phyloP scores from a whole-genome alignment of 2,888 invertebrate genomes.

The Lacanobia wlatinum region DNA sequence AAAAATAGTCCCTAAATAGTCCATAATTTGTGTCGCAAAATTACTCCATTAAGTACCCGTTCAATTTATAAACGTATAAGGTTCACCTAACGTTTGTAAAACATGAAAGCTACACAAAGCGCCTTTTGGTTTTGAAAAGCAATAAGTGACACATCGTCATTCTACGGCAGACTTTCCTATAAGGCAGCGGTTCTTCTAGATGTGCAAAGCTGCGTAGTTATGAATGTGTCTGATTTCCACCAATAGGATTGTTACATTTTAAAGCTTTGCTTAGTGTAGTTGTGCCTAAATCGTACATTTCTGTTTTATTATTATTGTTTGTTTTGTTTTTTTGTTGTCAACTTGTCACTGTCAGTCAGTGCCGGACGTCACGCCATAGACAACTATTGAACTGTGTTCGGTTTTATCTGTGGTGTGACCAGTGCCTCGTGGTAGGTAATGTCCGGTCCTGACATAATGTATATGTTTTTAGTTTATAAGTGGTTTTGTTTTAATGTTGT shows the following conservation, averaged over 20 bases:
- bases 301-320: no score
- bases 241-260: not conserved
- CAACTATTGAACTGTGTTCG: no score
- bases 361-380: no score
- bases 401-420: no score
- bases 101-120: conserved; percentile 44
- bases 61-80: conserved; percentile 29
- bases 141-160: conserved; percentile 40
- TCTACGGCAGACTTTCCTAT: not conserved
- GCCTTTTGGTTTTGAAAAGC: conserved; percentile 53
- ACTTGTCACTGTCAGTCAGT: no score
- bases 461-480: no score
- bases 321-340: no score
- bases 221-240: not conserved
- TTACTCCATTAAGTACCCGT: conserved; percentile 29
- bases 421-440: no score
- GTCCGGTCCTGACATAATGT: no score
- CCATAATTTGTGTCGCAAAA: conserved; percentile 42
- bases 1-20: conserved; percentile 19
- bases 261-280: not conserved
- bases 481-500: no score
- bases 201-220: not conserved
- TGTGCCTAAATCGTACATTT: no score
- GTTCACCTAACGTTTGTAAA: conserved; percentile 37
- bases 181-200: not conserved